phyloP scores from a whole-genome alignment of 2,888 invertebrate species.

The Molorchus minor region DNA sequence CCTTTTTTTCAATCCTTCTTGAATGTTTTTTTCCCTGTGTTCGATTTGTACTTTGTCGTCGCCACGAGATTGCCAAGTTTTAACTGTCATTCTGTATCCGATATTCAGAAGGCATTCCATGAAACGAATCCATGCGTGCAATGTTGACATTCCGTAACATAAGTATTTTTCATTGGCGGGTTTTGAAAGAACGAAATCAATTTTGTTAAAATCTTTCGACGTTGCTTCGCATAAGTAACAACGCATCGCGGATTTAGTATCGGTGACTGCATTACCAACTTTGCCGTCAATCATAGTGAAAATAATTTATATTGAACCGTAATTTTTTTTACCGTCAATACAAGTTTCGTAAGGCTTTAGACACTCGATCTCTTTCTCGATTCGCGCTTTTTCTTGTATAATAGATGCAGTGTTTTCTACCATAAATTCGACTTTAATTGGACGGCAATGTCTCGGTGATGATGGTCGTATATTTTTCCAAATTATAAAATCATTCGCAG shows the following conservation, averaged over 20 bases:
- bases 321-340: neutral
- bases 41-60: neutral
- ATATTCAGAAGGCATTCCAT: neutral
- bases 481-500: neutral
- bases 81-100: neutral
- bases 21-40: neutral
- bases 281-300: conserved; percentile 1
- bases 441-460: neutral
- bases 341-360: neutral
- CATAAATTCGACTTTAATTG: neutral
- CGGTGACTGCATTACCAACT: neutral
- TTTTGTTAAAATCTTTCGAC: conserved; percentile 17
- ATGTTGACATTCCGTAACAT: neutral
- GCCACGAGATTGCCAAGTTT: neutral
- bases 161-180: neutral
- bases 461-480: neutral
- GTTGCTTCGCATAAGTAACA: conserved; percentile 6
- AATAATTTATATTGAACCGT: conserved; percentile 1
- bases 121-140: conserved; percentile 7
- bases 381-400: neutral
- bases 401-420: neutral
- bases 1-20: neutral
- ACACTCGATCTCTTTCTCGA: neutral
- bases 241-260: neutral
- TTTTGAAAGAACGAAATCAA: conserved; percentile 1